Evolutionary conservation across 2,797 vertebrate species (phyloP).

Genomic region (Cygnus olor): DNA sequence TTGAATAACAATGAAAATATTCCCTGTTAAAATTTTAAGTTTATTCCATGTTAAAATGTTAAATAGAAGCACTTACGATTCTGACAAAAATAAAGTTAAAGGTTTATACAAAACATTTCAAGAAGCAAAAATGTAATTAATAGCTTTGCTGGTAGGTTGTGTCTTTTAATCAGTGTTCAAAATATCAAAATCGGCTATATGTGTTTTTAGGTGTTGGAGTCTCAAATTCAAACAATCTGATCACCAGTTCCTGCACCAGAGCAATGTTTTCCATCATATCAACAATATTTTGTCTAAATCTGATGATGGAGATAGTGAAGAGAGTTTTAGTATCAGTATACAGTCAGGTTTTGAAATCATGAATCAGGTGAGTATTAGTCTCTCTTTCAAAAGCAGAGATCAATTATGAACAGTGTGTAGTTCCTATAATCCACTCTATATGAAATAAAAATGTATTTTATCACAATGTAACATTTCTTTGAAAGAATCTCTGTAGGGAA

Average conservation of each 20-base stretch:
- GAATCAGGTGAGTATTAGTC: conserved; percentile 86
- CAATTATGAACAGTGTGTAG: not conserved
- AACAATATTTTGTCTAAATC: conserved; percentile 99
- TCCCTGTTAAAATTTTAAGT: not conserved
- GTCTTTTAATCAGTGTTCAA: not conserved
- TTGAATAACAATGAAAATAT: not conserved
- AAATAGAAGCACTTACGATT: not conserved
- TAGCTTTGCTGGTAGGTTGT: not conserved
- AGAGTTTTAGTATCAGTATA: conserved; percentile 98
- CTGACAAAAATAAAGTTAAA: not conserved
- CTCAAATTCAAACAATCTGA: conserved; percentile 99
- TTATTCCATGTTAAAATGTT: not conserved
- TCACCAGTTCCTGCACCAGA: conserved; percentile 99
- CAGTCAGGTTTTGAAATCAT: conserved; percentile 98
- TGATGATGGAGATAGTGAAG: conserved; percentile 98
- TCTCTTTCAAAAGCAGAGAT: not conserved
- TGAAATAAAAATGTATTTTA: not conserved
- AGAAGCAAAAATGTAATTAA: not conserved
- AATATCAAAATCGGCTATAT: not conserved
- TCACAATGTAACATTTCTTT: not conserved
- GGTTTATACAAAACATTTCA: not conserved
- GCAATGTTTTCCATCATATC: conserved; percentile 99
- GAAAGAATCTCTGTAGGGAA: not conserved
- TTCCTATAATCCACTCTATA: not conserved
- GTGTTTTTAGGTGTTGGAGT: conserved; percentile 92